Evolutionary conservation across 2,113 vertebrate genomes (phyloP).

Genomic region (Anoplopoma fimbria): DNA sequence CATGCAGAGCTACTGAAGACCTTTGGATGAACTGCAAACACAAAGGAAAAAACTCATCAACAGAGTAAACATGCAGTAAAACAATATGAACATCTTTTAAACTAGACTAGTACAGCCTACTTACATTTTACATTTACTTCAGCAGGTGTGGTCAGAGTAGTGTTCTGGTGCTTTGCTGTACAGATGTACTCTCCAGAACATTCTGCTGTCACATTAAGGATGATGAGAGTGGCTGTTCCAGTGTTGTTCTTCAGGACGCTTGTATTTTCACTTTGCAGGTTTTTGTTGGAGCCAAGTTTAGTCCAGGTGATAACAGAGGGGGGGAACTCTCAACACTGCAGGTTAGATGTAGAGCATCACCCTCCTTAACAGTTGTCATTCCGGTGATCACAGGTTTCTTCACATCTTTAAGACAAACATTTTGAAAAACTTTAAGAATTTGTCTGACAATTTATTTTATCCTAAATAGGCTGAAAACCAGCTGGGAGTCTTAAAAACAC

Average conservation of each 20-base stretch:
- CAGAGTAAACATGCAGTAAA: not conserved
- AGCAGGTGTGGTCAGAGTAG: not conserved
- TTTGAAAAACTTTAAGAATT: not conserved
- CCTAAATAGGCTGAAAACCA: not conserved
- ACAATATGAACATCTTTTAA: not conserved
- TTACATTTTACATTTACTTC: conserved; percentile 56
- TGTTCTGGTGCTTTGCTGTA: not conserved
- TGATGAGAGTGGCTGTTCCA: conserved; percentile 1
- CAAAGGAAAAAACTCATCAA: not conserved
- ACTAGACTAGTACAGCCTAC: not conserved
- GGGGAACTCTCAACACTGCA: not conserved
- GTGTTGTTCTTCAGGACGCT: not conserved
- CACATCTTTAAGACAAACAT: not conserved
- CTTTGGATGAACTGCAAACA: conserved; percentile 1
- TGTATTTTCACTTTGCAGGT: not conserved
- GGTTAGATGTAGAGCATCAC: not conserved
- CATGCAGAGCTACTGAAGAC: conserved; percentile 28
- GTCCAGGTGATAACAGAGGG: not conserved
- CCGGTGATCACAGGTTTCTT: not conserved
- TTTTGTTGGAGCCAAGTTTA: not conserved
- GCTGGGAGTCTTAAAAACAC: not conserved
- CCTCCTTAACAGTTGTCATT: not conserved
- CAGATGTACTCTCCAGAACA: conserved; percentile 61
- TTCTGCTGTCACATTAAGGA: conserved; percentile 11
- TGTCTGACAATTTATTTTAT: not conserved